Evolutionary conservation across 2,113 vertebrate species (phyloP).

Genomic region (Otocyon megalotis): DNA sequence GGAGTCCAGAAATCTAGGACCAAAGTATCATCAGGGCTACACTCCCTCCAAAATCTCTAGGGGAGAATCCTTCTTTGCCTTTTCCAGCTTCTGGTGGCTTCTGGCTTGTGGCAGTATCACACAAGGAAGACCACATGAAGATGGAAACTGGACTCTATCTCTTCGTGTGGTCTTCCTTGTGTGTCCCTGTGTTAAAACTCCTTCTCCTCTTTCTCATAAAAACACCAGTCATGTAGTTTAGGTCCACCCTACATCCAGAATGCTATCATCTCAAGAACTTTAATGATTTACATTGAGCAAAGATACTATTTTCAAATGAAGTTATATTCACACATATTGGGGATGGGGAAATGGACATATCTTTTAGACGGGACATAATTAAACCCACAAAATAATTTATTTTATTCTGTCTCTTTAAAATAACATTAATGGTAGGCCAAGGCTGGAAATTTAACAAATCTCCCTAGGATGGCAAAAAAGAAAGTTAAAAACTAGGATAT

Average conservation of each 20-base stretch:
- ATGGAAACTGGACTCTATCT: not conserved
- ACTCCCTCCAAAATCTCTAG: not conserved
- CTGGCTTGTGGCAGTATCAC: not conserved
- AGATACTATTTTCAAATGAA: conserved; percentile 9
- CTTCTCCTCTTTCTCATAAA: conserved; percentile 29
- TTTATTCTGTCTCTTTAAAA: conserved; percentile 17
- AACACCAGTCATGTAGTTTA: conserved; percentile 7
- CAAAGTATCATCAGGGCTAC: not conserved
- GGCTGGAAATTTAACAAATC: not conserved
- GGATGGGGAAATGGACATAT: not conserved
- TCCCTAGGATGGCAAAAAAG: not conserved
- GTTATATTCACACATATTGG: not conserved
- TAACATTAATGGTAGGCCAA: not conserved
- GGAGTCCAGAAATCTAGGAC: conserved; percentile 50
- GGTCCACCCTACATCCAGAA: not conserved
- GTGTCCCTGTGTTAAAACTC: not conserved
- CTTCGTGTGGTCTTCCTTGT: not conserved
- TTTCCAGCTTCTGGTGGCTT: not conserved
- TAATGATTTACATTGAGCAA: not conserved
- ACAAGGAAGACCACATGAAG: no score
- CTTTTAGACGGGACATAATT: not conserved
- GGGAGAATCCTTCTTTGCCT: not conserved
- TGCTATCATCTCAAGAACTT: not conserved
- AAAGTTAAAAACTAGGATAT: not conserved
- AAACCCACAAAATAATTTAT: conserved; percentile 1